These are phyloP conservation scores for Leptinotarsa peninsularis DNA, from an alignment of 2,888 invertebrate genomes.

Conservation along the genomic window DNA sequence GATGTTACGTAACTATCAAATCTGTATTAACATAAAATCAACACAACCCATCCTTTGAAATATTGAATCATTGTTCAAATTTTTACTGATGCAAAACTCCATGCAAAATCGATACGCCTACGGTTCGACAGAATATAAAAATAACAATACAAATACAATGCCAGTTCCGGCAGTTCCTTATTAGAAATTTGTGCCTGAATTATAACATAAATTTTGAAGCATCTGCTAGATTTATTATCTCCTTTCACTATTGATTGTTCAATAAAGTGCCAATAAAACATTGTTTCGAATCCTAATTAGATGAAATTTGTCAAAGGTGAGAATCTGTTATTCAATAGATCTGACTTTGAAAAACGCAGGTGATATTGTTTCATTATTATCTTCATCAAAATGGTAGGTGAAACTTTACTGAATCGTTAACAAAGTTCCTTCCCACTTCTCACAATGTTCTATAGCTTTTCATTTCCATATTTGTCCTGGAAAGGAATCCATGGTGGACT, in stretches of 20 bases:
- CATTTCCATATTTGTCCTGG: too few species aligned
- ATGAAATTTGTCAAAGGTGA: neutral
- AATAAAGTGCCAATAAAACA: neutral
- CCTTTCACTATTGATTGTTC: neutral
- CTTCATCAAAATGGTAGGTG: too few species aligned
- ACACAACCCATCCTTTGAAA: neutral
- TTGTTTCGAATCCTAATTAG: neutral
- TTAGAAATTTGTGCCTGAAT: neutral
- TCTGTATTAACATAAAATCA: neutral
- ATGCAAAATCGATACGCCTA: neutral
- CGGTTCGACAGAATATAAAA: neutral
- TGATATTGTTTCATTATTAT: too few species aligned
- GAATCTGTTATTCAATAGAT: neutral
- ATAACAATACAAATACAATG: slow-evolving; percentile 4
- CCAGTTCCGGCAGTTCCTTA: neutral
- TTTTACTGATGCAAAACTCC: neutral
- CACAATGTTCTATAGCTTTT: too few species aligned
- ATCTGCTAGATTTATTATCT: neutral
- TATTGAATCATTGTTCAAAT: slow-evolving; percentile 1
- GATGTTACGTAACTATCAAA: neutral
- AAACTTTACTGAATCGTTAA: too few species aligned
- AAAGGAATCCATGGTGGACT: too few species aligned
- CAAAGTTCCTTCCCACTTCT: too few species aligned
- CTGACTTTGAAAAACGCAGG: neutral
- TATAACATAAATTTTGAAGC: neutral